A percentile compares a stretch with the other conserved stretches of the same genome.
Evolutionary conservation across 2,888 invertebrate genomes (phyloP).

Genomic region (Papilio elwesi): DNA sequence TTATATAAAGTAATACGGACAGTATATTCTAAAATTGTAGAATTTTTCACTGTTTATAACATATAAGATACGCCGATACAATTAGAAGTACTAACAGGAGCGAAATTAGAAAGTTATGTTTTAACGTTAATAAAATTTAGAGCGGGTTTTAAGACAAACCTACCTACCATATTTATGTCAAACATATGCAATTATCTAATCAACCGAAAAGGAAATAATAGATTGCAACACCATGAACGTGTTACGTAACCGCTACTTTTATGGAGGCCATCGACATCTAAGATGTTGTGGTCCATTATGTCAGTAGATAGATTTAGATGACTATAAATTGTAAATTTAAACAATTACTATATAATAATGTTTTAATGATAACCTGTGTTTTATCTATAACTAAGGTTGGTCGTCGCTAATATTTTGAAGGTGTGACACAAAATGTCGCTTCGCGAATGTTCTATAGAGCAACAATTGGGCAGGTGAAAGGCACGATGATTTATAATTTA

Average conservation of each 20-base stretch:
- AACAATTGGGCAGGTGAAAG: constrained; percentile 12
- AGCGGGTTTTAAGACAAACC: not conserved
- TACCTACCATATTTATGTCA: not conserved
- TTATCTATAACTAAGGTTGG: not conserved
- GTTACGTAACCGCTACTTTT: too few species aligned
- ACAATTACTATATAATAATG: not conserved
- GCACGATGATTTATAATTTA: constrained; percentile 2
- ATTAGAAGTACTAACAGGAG: not conserved
- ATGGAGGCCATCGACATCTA: too few species aligned
- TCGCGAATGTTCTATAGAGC: not conserved
- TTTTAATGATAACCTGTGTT: not conserved
- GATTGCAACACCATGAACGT: too few species aligned
- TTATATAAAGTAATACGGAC: too few species aligned
- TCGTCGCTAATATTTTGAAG: not conserved
- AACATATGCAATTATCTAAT: too few species aligned
- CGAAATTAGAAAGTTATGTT: not conserved
- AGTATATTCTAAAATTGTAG: not conserved
- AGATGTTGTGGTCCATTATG: too few species aligned
- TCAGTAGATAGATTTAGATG: too few species aligned
- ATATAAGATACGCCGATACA: not conserved
- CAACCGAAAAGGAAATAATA: too few species aligned
- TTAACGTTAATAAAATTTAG: not conserved
- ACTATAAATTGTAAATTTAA: too few species aligned
- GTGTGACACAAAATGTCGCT: not conserved
- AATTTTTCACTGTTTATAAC: not conserved